Percentiles rank a stretch among this genome's conserved stretches.
phyloP scores from a whole-genome alignment of 2,797 vertebrate genomes.

The Xenentodon cancila region DNA sequence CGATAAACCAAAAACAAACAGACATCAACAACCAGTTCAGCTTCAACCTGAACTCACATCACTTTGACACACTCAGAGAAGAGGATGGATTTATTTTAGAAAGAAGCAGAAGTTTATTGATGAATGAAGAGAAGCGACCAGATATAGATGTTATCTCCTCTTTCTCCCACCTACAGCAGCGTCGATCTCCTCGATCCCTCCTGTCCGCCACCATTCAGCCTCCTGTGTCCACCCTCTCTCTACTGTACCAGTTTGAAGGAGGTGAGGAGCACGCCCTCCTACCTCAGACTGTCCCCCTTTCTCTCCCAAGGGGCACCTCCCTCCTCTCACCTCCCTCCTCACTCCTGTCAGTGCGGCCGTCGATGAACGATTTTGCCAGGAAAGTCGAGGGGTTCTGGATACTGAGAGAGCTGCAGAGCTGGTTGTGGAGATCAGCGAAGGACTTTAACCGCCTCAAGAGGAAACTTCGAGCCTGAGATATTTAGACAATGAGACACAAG shows the following conservation, averaged over 20 bases:
- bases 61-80: conserved; percentile 42
- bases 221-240: conserved; percentile 77
- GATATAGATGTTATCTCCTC: conserved; percentile 30
- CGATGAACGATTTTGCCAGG: conserved; percentile 90
- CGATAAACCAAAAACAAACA: conserved; percentile 17
- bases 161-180: conserved; percentile 62
- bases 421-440: conserved; percentile 96
- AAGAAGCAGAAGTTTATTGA: conserved; percentile 1
- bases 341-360: conserved; percentile 64
- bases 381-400: conserved; percentile 99
- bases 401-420: conserved; percentile 95
- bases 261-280: conserved; percentile 75
- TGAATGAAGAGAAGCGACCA: conserved; percentile 28
- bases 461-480: conserved; percentile 73
- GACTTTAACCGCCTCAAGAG: conserved; percentile 97
- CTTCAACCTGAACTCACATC: conserved; percentile 60
- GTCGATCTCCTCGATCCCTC: conserved; percentile 73
- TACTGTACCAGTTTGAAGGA: conserved; percentile 78
- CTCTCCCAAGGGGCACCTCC: conserved; percentile 66
- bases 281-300: conserved; percentile 65
- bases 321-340: conserved; percentile 66
- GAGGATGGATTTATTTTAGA: conserved; percentile 52
- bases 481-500: conserved; percentile 7
- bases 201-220: conserved; percentile 72
- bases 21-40: conserved; percentile 64